These are phyloP conservation scores for Plectrocnemia conspersa DNA, from an alignment of 1,140 invertebrate species.

Conservation along the genomic window DNA sequence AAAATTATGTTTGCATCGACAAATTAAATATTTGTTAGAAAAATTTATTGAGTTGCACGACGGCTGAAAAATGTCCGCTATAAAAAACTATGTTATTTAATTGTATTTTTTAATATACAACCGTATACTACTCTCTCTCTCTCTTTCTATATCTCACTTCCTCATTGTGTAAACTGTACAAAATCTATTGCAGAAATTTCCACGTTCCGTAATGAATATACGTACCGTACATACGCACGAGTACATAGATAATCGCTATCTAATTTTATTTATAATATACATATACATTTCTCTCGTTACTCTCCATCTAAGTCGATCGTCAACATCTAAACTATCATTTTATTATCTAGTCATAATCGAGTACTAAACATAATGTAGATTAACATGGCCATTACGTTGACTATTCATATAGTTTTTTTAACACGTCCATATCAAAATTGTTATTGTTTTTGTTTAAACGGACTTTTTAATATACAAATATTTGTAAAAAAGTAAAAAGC, in stretches of 20 bases:
- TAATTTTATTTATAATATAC: slow-evolving; percentile 15
- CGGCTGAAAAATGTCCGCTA: too few species aligned
- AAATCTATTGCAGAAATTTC: slow-evolving; percentile 30
- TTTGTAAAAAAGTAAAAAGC: too few species aligned
- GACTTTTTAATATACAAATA: too few species aligned
- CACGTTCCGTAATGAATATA: too few species aligned
- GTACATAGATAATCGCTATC: too few species aligned
- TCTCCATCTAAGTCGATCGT: slow-evolving; percentile 8
- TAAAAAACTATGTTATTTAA: slow-evolving; percentile 13
- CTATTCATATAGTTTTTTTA: slow-evolving; percentile 11
- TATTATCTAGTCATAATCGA: slow-evolving; percentile 10
- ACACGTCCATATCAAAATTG: too few species aligned
- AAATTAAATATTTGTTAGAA: too few species aligned
- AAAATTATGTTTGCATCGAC: too few species aligned
- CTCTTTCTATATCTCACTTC: slow-evolving; percentile 16
- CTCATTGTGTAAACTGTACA: slow-evolving; percentile 30
- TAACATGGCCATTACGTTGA: slow-evolving; percentile 18
- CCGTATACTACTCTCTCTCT: slow-evolving; percentile 31
- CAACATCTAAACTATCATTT: slow-evolving; percentile 19
- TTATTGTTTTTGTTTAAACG: too few species aligned
- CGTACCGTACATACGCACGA: too few species aligned
- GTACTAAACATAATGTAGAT: slow-evolving; percentile 11
- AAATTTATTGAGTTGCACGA: too few species aligned
- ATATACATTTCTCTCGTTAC: slow-evolving; percentile 8
- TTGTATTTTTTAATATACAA: slow-evolving; percentile 19